phyloP scores from a whole-genome alignment of 2,888 invertebrate species.

The Thymelicus lineola region DNA sequence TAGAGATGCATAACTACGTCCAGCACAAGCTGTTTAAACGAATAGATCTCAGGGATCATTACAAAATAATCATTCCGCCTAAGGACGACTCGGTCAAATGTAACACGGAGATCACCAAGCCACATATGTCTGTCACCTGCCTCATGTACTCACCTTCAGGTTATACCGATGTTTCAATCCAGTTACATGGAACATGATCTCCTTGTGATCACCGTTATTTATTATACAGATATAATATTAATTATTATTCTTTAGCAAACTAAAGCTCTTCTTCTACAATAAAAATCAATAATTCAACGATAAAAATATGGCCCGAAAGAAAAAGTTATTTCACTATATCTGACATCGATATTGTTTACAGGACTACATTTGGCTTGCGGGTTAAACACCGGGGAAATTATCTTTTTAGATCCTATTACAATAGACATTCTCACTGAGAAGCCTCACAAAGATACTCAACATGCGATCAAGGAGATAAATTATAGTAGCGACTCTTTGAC shows the following conservation, averaged over 20 bases:
- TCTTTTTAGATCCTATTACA: slow-evolving; percentile 86
- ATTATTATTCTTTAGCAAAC: too few relatives aligned
- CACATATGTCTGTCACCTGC: slow-evolving; percentile 65
- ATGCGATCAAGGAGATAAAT: slow-evolving; percentile 76
- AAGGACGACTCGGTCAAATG: slow-evolving; percentile 66
- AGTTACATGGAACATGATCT: too few relatives aligned
- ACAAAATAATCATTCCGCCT: slow-evolving; percentile 62
- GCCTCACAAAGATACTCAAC: slow-evolving; percentile 75
- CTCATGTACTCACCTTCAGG: slow-evolving; percentile 85
- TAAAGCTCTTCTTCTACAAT: too few relatives aligned
- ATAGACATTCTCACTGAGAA: slow-evolving; percentile 71
- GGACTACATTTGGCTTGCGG: slow-evolving; percentile 86
- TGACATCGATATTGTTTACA: slow-evolving; percentile 45
- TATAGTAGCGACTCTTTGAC: slow-evolving; percentile 83
- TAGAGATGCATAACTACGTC: slow-evolving; percentile 75
- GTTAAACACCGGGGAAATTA: slow-evolving; percentile 83
- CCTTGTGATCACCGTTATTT: too few relatives aligned
- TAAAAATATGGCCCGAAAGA: too few relatives aligned
- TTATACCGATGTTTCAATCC: slow-evolving; percentile 45
- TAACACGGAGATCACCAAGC: slow-evolving; percentile 56
- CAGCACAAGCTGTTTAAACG: slow-evolving; percentile 60
- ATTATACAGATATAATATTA: too few relatives aligned
- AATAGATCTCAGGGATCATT: slow-evolving; percentile 62
- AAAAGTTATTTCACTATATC: too few relatives aligned
- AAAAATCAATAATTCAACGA: too few relatives aligned